Evolutionary conservation across 1,140 invertebrate species (phyloP).

Genomic region (Cherax quadricarinatus): DNA sequence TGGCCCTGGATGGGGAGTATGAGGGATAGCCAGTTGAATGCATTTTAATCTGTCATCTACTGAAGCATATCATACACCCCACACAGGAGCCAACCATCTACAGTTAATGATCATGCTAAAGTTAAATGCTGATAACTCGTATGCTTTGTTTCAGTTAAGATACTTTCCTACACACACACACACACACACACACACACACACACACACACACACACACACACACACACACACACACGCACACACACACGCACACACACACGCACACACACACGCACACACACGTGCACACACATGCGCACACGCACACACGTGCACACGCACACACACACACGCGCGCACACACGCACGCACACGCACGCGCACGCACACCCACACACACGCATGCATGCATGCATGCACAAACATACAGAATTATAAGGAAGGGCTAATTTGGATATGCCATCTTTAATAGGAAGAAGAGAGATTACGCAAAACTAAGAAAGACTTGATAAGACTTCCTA

Average conservation of each 20-base stretch:
- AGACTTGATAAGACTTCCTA: too few species aligned
- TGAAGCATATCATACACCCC: conserved; percentile 10
- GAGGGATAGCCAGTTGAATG: background rate
- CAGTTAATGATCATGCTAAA: conserved; percentile 33
- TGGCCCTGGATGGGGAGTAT: background rate
- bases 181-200: background rate
- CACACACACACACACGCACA: background rate
- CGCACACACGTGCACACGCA: background rate
- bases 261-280: background rate
- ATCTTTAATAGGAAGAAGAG: too few species aligned
- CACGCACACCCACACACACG: too few species aligned
- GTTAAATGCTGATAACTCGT: conserved; percentile 36
- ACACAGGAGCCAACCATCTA: conserved; percentile 28
- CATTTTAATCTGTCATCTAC: background rate
- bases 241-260: background rate
- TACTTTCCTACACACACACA: conserved; percentile 17
- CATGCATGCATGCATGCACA: too few species aligned
- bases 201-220: background rate
- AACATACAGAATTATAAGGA: too few species aligned
- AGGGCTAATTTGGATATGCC: too few species aligned
- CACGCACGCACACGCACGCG: background rate
- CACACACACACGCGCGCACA: background rate
- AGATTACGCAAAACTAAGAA: too few species aligned
- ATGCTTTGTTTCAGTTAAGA: background rate
- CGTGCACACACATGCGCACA: background rate